These are phyloP conservation scores for Dasyprocta punctata DNA, from an alignment of 2,113 vertebrate species.

Conservation along the genomic window DNA sequence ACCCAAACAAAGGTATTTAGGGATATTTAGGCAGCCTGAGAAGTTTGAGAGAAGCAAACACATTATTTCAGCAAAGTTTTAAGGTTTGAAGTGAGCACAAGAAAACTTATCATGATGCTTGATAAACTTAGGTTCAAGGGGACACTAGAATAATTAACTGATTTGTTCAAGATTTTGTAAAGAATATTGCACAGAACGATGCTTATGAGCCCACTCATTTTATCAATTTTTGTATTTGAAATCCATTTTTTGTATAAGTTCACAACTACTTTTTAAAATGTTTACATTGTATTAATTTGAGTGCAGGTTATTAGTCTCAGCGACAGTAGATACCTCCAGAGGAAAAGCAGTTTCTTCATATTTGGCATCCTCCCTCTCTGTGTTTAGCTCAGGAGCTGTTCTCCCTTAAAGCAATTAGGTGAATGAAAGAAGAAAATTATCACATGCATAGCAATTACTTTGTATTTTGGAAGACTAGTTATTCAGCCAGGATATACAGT, in stretches of 20 bases:
- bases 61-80: neutral
- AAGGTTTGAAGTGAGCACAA: neutral
- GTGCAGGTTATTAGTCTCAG: neutral
- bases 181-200: neutral
- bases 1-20: neutral
- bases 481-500: neutral
- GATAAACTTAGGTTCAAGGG: neutral
- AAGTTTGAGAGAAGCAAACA: neutral
- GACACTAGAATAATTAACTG: neutral
- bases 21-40: neutral
- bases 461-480: neutral
- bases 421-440: neutral
- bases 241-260: neutral
- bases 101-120: neutral
- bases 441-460: neutral
- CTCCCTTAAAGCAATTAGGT: neutral
- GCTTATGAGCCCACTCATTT: neutral
- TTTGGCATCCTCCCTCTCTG: neutral
- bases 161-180: conserved; percentile 9
- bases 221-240: neutral
- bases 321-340: neutral
- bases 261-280: neutral
- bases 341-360: neutral
- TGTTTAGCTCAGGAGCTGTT: neutral
- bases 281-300: neutral